A percentile compares a stretch with the other conserved stretches of the same genome.
phyloP scores from a whole-genome alignment of 2,888 invertebrate species.

The Himalopsyche tibetana region DNA sequence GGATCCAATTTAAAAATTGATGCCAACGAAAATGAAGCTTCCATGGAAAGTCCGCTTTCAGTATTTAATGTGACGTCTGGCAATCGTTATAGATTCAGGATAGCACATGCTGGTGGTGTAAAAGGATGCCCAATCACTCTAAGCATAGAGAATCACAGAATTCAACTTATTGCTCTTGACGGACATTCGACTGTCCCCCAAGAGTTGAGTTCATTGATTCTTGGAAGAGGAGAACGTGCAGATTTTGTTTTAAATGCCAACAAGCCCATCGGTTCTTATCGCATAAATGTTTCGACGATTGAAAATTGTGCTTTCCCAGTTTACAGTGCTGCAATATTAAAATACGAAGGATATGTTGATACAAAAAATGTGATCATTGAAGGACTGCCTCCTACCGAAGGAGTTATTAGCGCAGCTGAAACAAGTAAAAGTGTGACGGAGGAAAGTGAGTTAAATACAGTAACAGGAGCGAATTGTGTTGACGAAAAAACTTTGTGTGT shows the following conservation, averaged over 20 bases:
- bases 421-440: constrained; percentile 65
- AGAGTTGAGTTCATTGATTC: constrained; percentile 76
- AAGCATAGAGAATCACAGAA: constrained; percentile 80
- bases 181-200: constrained; percentile 81
- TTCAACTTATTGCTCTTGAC: constrained; percentile 83
- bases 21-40: constrained; percentile 68
- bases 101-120: constrained; percentile 81
- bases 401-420: constrained; percentile 54
- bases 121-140: constrained; percentile 83
- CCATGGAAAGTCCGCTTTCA: constrained; percentile 67
- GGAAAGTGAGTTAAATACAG: constrained; percentile 71
- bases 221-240: constrained; percentile 85
- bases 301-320: constrained; percentile 74
- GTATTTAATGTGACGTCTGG: constrained; percentile 78
- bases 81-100: constrained; percentile 81
- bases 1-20: constrained; percentile 74
- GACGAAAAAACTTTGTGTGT: constrained; percentile 77
- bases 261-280: constrained; percentile 77
- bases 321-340: constrained; percentile 77
- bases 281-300: constrained; percentile 78
- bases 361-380: constrained; percentile 24
- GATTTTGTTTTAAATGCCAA: constrained; percentile 85
- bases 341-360: constrained; percentile 69
- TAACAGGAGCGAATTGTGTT: constrained; percentile 73
- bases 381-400: constrained; percentile 60